Evolutionary conservation across 2,888 invertebrate genomes (phyloP).

Genomic region (Ornithoptera alexandrae): DNA sequence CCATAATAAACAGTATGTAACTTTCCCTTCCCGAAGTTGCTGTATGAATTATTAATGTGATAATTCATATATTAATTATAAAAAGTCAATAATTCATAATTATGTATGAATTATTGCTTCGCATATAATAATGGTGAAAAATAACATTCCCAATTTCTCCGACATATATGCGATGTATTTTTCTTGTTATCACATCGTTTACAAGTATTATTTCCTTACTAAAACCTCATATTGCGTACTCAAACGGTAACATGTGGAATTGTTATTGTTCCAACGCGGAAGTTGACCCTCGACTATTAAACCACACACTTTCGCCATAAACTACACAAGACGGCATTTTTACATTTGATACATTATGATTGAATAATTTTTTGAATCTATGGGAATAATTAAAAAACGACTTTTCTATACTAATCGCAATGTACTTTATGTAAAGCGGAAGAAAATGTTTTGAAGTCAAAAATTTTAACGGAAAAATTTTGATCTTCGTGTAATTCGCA

Average conservation of each 20-base stretch:
- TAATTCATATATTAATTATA: too few species aligned
- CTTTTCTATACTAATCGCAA: neutral
- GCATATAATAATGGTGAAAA: neutral
- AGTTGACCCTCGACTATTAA: slow-evolving; percentile 15
- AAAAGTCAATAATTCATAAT: too few species aligned
- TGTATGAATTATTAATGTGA: neutral
- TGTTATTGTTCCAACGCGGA: slow-evolving; percentile 20
- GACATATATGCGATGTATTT: neutral
- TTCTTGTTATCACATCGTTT: neutral
- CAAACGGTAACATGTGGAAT: slow-evolving; percentile 8
- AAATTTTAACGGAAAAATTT: too few species aligned
- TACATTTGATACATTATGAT: slow-evolving; percentile 3
- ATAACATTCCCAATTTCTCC: neutral
- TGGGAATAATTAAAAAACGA: neutral
- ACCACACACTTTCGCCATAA: slow-evolving; percentile 15
- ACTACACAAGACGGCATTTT: slow-evolving; percentile 6
- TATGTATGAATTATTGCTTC: too few species aligned
- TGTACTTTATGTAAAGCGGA: too few species aligned
- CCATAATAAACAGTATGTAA: slow-evolving; percentile 89
- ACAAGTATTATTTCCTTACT: neutral
- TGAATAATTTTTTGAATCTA: neutral
- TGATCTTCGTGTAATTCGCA: too few species aligned
- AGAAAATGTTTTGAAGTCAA: too few species aligned
- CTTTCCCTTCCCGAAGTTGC: neutral
- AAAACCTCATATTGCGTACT: neutral